Percentiles rank a stretch among this genome's conserved stretches.
These are phyloP conservation scores for Siniperca knerii DNA, from an alignment of 2,113 vertebrate genomes.

Conservation along the genomic window DNA sequence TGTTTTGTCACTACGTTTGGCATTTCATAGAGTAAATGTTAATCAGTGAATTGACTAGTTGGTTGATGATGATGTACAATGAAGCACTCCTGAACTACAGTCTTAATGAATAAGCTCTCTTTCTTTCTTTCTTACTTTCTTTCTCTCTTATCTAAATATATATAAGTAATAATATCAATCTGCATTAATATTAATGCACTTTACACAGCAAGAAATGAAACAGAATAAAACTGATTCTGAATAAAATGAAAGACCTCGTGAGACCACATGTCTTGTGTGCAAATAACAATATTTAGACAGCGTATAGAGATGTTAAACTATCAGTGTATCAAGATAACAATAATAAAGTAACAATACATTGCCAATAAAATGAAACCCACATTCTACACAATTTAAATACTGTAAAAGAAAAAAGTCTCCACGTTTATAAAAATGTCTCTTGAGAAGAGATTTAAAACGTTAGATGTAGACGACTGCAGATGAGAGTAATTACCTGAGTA, in stretches of 20 bases:
- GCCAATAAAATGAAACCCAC: neutral
- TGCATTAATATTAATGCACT: conserved; percentile 54
- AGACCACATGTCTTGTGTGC: neutral
- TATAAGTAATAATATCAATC: neutral
- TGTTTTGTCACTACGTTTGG: neutral
- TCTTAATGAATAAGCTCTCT: neutral
- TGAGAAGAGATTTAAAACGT: neutral
- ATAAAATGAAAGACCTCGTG: neutral
- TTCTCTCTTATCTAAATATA: neutral
- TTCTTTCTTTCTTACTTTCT: neutral
- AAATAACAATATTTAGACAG: conserved; percentile 1
- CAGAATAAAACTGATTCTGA: conserved; percentile 32
- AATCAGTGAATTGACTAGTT: neutral
- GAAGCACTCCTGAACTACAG: neutral
- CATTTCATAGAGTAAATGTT: conserved; percentile 9
- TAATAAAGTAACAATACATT: neutral
- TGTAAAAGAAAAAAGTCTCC: neutral
- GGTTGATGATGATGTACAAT: neutral
- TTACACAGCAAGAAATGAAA: conserved; percentile 37
- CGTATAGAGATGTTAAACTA: neutral
- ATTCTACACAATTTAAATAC: neutral
- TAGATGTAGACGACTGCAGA: neutral
- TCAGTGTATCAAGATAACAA: neutral
- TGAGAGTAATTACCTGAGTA: neutral
- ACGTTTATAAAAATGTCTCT: neutral